phyloP scores from a whole-genome alignment of 2,113 vertebrate genomes.

The Circaetus cinerascens region DNA sequence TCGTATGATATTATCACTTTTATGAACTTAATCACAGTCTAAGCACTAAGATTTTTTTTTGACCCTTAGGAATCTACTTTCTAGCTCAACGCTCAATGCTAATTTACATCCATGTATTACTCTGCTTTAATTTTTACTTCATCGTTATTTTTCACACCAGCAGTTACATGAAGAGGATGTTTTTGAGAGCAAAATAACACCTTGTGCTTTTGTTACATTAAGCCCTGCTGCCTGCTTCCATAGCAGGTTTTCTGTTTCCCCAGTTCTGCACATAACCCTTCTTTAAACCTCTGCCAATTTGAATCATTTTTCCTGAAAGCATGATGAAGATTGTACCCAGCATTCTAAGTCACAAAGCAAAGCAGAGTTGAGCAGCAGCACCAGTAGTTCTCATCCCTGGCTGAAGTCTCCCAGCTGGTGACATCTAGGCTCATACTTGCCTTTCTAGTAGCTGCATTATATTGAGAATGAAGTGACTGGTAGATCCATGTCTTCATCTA shows the following conservation, averaged over 20 bases:
- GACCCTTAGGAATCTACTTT: background rate
- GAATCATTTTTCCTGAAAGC: background rate
- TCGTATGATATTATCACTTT: background rate
- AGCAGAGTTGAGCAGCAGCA: background rate
- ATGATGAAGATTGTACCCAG: background rate
- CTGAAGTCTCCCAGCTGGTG: background rate
- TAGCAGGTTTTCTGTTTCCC: background rate
- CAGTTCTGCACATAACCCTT: background rate
- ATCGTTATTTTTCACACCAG: background rate
- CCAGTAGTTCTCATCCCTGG: background rate
- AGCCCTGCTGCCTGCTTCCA: background rate
- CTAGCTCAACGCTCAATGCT: background rate
- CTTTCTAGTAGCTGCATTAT: background rate
- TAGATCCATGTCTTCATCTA: background rate
- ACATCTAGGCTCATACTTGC: background rate
- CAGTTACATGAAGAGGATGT: background rate
- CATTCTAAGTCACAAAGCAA: background rate
- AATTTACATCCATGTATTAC: background rate
- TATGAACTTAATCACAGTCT: background rate
- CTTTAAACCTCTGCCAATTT: background rate
- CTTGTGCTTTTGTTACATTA: background rate
- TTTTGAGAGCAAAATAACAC: background rate
- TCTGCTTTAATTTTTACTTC: background rate
- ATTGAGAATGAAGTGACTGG: background rate
- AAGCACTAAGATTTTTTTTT: background rate